Base-by-base conservation (phyloP, 2,888 invertebrate genomes). In the Parelbella ahira region DNA sequence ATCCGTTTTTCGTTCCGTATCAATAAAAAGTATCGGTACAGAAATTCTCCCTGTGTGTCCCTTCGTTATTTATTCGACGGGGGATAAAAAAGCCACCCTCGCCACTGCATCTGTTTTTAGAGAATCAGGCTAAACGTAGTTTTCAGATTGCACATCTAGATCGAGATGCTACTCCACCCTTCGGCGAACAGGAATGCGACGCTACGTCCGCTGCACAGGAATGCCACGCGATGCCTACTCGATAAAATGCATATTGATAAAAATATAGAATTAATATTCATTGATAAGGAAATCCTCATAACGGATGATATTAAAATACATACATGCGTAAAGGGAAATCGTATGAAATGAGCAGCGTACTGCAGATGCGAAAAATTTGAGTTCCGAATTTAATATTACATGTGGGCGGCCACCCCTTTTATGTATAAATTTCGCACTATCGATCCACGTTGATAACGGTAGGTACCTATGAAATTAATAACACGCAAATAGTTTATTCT, bases 401-500 rank as follows among this genome's bases (percentile, higher is more conserved):
- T 45, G 36, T 24, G 39, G 32, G 24, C 5, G 41, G 32, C 27
- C 41, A 27, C 41, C 41, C 41, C 25, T 33, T 49, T 47, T 50
- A 51, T 53, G 48, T 52, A 47, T 49, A 55, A 52, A 56, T 57
- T 57, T 54, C 45, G 27, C 48, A 37, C 41, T 63, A 77, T 75
- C 62, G 70, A 75, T 76, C 67, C 62, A 58, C 59, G 63, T 62
- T 66, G 62, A 63, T 68, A 65, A 66, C 55, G 54, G 58, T 51
- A 56, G 54, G 58, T 51, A 56, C 58, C 63, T 60, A 62, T 59
- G 58, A 71, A 71, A 76, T 77, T 74, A 73, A 71, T 74, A 69
- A 65, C 59, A 53, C 52, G 58, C 66, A 66, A 72, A 71, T 74
- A 71, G 64, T 72, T 75, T 74, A 70, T 74, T 70, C 73, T 73